Percentiles rank a stretch among this genome's conserved stretches.
phyloP scores from a whole-genome alignment of 2,888 invertebrate species.

The Amiota minor region DNA sequence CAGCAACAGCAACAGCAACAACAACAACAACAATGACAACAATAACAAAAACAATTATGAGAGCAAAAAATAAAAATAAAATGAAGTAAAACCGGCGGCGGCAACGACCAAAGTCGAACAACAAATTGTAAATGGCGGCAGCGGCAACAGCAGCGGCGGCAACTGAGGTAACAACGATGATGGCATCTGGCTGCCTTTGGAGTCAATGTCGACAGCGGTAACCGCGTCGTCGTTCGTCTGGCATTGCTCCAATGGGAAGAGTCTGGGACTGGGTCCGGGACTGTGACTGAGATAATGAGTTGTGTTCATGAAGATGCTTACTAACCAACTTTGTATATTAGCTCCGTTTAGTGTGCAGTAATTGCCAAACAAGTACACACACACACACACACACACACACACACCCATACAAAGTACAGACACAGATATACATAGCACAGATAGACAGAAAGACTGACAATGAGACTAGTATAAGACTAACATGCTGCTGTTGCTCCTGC shows the following conservation, averaged over 20 bases:
- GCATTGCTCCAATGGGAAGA: no score
- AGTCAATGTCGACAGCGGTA: no score
- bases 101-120: not conserved
- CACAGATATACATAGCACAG: no score
- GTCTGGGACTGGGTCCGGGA: no score
- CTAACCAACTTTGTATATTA: not conserved
- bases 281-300: no score
- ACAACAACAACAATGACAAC: conserved; percentile 4
- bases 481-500: no score
- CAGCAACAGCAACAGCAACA: conserved; percentile 27
- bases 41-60: conserved; percentile 15
- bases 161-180: not conserved
- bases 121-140: not conserved
- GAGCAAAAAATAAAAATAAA: not conserved
- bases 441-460: no score
- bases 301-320: no score
- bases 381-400: no score
- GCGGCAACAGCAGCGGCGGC: conserved; percentile 4
- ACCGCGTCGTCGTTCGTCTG: no score
- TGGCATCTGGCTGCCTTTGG: not conserved
- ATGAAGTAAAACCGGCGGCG: conserved; percentile 17
- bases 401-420: no score
- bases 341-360: conserved; percentile 5
- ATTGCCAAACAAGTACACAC: not conserved
- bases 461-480: no score